phyloP scores from a whole-genome alignment of 2,113 vertebrate genomes.

The Tor tambroides region DNA sequence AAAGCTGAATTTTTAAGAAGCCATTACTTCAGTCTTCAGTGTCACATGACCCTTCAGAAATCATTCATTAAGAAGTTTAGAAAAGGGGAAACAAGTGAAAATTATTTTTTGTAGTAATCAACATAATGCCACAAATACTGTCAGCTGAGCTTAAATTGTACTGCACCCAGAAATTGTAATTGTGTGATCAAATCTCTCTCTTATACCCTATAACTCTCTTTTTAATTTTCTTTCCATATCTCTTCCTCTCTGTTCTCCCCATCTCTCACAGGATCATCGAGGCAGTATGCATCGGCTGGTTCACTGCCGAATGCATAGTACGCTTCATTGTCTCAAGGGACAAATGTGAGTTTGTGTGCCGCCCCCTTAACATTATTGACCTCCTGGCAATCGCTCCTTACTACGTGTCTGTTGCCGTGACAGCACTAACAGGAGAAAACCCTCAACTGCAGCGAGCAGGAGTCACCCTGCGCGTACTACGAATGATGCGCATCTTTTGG shows the following conservation, averaged over 20 bases:
- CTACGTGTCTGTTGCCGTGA: constrained; percentile 90
- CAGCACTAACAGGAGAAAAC: constrained; percentile 89
- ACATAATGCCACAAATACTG: background rate
- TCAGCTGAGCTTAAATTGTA: background rate
- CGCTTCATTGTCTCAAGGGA: constrained; percentile 95
- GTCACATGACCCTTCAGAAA: too few relatives aligned
- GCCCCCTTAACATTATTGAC: constrained; percentile 97
- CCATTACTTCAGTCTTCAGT: too few relatives aligned
- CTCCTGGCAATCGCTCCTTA: constrained; percentile 95
- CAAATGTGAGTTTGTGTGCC: constrained; percentile 96
- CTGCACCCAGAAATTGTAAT: background rate
- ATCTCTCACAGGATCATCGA: constrained; percentile 85
- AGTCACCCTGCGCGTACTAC: constrained; percentile 90
- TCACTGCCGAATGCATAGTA: constrained; percentile 95
- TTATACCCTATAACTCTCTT: constrained; percentile 12
- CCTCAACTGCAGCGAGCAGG: constrained; percentile 95
- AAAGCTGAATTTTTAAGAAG: too few relatives aligned
- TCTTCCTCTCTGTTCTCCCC: constrained; percentile 30
- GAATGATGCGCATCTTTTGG: constrained; percentile 99
- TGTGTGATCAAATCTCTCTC: background rate
- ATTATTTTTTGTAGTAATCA: too few relatives aligned
- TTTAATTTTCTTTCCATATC: constrained; percentile 13
- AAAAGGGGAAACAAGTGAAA: too few relatives aligned
- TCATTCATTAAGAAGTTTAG: too few relatives aligned
- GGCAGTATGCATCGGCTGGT: constrained; percentile 99